Conservation (phyloP, 2,888 invertebrate genomes). For the Papilio gigon region DNA sequence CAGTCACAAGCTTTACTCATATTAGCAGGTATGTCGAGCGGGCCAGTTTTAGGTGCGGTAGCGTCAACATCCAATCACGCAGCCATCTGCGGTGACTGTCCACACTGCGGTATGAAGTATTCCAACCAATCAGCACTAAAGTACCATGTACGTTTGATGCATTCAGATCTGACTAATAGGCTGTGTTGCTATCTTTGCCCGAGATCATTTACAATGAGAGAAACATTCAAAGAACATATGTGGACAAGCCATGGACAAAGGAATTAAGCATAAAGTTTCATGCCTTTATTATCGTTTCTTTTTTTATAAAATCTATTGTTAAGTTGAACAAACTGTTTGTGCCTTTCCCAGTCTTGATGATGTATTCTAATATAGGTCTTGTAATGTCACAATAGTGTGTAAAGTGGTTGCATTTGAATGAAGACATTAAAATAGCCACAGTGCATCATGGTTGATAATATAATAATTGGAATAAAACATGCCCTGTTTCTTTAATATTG, state of each 20-base stretch:
- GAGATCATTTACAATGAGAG: conserved; percentile 85
- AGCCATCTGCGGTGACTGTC: conserved; percentile 84
- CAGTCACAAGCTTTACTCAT: conserved; percentile 71
- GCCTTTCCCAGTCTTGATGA: conserved; percentile 30
- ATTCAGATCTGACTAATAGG: conserved; percentile 86
- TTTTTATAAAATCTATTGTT: conserved; percentile 26
- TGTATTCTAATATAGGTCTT: conserved; percentile 3
- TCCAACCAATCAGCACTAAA: conserved; percentile 87
- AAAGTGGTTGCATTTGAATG: conserved; percentile 1
- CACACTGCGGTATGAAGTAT: conserved; percentile 86
- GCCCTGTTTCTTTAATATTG: no score
- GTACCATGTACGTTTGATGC: conserved; percentile 86
- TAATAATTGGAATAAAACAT: no score
- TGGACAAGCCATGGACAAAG: conserved; percentile 85
- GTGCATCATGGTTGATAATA: not conserved
- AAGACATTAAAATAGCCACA: not conserved
- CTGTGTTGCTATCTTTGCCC: conserved; percentile 87
- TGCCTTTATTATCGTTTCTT: conserved; percentile 59
- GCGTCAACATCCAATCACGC: conserved; percentile 79
- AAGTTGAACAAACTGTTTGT: conserved; percentile 32
- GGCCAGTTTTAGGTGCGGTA: conserved; percentile 59
- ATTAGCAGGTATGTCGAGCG: conserved; percentile 72
- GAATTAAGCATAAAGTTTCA: conserved; percentile 71
- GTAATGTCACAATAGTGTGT: conserved; percentile 11
- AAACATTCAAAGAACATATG: conserved; percentile 87